Conservation (phyloP, 2,797 vertebrate species). For the Zonotrichia albicollis region DNA sequence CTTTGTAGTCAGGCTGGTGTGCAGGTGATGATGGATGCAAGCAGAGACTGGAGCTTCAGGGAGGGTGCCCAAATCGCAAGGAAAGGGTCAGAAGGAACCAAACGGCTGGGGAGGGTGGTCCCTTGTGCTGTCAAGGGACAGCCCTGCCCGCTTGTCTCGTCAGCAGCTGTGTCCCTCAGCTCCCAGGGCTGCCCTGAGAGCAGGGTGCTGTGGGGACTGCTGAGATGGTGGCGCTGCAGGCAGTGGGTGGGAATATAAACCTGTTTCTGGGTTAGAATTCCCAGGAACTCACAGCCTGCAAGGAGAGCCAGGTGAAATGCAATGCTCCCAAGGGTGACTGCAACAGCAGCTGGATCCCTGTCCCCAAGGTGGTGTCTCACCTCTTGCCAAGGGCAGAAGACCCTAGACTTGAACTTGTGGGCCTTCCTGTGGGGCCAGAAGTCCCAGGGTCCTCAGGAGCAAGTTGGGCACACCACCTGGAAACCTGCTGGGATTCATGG, state of each 20-base stretch:
- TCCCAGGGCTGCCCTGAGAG: background rate
- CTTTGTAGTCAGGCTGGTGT: background rate
- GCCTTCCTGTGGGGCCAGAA: fast-evolving
- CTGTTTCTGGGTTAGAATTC: background rate
- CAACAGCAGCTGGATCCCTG: background rate
- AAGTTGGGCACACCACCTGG: background rate
- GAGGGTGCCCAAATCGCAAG: no score
- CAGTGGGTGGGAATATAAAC: background rate
- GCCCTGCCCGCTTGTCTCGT: background rate
- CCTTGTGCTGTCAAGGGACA: fast-evolving
- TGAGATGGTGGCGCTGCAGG: background rate
- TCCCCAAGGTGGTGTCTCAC: background rate
- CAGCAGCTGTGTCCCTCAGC: fast-evolving
- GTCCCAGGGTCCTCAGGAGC: fast-evolving
- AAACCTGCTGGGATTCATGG: background rate
- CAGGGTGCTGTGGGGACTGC: fast-evolving
- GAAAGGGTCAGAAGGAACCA: background rate
- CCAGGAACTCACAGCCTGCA: background rate
- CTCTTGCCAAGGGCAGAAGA: background rate
- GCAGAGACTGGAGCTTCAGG: background rate
- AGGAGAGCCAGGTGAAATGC: background rate
- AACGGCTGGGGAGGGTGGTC: fast-evolving
- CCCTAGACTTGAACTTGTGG: background rate
- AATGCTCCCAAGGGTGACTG: background rate
- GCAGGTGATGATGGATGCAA: background rate